Evolutionary conservation across 53 echinoderm and acorn worm species (phyloP).

Genomic region (Stichopus horrens): DNA sequence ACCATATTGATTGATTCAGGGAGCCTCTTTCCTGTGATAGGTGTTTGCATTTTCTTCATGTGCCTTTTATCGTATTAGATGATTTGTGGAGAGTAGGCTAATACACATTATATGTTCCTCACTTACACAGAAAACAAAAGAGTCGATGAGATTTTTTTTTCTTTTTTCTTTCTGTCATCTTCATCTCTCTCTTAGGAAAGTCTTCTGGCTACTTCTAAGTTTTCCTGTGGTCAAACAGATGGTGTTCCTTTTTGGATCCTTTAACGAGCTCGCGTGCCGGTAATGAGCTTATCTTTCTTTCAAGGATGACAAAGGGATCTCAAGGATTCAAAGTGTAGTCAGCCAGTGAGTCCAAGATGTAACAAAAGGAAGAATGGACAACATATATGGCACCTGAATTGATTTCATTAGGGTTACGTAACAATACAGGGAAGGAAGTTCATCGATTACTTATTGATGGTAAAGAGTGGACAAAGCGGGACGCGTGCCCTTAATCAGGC

Average conservation of each 20-base stretch:
- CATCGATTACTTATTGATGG: background rate
- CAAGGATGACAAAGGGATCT: background rate
- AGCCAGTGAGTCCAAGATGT: too few relatives aligned
- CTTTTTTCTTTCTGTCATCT: too few relatives aligned
- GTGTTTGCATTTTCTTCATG: too few relatives aligned
- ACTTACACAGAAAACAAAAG: too few relatives aligned
- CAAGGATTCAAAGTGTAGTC: too few relatives aligned
- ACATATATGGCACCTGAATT: background rate
- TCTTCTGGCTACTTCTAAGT: background rate
- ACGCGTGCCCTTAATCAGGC: conserved; percentile 8
- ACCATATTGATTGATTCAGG: too few relatives aligned
- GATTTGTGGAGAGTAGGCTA: too few relatives aligned
- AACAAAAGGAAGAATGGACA: background rate
- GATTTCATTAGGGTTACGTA: conserved; percentile 17
- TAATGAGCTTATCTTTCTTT: conserved; percentile 12
- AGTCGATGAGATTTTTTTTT: too few relatives aligned
- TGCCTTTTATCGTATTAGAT: too few relatives aligned
- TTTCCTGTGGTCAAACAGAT: background rate
- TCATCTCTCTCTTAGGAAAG: too few relatives aligned
- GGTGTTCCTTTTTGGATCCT: background rate
- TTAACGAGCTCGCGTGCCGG: conserved; percentile 15
- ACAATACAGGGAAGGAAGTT: conserved; percentile 4
- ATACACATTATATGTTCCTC: too few relatives aligned
- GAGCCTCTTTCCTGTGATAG: too few relatives aligned
- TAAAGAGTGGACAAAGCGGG: conserved; percentile 6